phyloP scores from a whole-genome alignment of 2,888 invertebrate genomes.

The Gortyna flavago region DNA sequence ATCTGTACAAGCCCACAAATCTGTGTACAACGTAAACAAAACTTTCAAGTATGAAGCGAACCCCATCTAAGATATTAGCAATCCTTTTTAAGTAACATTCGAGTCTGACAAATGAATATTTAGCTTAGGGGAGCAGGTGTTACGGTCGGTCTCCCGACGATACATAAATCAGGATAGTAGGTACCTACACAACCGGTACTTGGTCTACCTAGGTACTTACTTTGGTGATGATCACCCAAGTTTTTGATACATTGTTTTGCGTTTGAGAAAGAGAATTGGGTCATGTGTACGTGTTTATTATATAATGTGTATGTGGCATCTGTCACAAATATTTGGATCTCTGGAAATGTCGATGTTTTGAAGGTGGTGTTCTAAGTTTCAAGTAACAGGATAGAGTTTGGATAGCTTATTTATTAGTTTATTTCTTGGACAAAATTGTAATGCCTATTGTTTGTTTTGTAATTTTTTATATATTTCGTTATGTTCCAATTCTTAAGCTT shows the following conservation, averaged over 20 bases:
- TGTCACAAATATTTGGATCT: background rate
- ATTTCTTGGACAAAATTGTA: background rate
- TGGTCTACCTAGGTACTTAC: conserved; percentile 63
- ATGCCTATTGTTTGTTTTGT: too few relatives aligned
- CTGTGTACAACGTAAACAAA: conserved; percentile 74
- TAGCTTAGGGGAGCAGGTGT: conserved; percentile 83
- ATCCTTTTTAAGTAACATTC: conserved; percentile 87
- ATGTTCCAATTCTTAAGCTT: background rate
- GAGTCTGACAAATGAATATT: conserved; percentile 87
- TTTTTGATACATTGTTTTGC: conserved; percentile 53
- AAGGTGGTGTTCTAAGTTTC: background rate
- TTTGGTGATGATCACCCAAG: conserved; percentile 50
- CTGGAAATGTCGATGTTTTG: background rate
- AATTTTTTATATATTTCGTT: background rate
- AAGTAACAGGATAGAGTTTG: background rate
- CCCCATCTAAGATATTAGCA: conserved; percentile 87
- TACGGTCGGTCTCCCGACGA: conserved; percentile 71
- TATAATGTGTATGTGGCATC: background rate
- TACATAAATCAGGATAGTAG: conserved; percentile 81
- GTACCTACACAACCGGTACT: conserved; percentile 63
- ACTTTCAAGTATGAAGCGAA: conserved; percentile 71
- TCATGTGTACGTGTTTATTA: background rate
- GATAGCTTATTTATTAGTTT: background rate
- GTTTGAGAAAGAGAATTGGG: conserved; percentile 32
- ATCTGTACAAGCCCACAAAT: conserved; percentile 54